These are phyloP conservation scores for Cephus pygmeus DNA, from an alignment of 2,888 invertebrate species.

Conservation along the genomic window DNA sequence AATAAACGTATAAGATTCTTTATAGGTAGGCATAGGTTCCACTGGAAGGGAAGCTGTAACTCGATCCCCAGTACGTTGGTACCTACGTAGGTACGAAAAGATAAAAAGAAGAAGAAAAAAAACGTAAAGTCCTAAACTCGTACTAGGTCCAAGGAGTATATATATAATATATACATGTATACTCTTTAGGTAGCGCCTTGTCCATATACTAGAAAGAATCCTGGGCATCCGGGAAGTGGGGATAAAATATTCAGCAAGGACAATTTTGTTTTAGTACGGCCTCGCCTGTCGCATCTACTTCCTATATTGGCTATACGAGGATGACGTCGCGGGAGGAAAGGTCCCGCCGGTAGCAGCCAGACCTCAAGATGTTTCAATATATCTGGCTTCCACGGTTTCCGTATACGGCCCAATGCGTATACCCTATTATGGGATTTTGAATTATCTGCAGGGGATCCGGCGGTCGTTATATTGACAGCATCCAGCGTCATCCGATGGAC, in stretches of 20 bases:
- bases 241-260: constrained; percentile 45
- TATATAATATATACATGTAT: background rate
- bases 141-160: background rate
- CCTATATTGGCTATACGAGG: constrained; percentile 34
- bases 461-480: background rate
- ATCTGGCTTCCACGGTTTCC: background rate
- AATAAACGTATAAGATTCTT: constrained; percentile 3
- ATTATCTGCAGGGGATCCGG: background rate
- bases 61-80: constrained; percentile 19
- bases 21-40: background rate
- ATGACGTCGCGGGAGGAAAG: constrained; percentile 12
- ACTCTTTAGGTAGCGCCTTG: background rate
- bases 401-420: background rate
- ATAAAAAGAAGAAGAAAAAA: background rate
- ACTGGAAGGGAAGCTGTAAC: constrained; percentile 16
- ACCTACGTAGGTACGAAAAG: constrained; percentile 1
- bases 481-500: background rate
- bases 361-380: constrained; percentile 22
- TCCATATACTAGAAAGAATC: background rate
- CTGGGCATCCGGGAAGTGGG: constrained; percentile 20
- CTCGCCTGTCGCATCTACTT: constrained; percentile 28
- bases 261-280: constrained; percentile 44
- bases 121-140: background rate
- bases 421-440: background rate
- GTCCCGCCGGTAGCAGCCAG: background rate